These are phyloP conservation scores for Mesitornis unicolor DNA, from an alignment of 2,113 vertebrate genomes.

Conservation along the genomic window DNA sequence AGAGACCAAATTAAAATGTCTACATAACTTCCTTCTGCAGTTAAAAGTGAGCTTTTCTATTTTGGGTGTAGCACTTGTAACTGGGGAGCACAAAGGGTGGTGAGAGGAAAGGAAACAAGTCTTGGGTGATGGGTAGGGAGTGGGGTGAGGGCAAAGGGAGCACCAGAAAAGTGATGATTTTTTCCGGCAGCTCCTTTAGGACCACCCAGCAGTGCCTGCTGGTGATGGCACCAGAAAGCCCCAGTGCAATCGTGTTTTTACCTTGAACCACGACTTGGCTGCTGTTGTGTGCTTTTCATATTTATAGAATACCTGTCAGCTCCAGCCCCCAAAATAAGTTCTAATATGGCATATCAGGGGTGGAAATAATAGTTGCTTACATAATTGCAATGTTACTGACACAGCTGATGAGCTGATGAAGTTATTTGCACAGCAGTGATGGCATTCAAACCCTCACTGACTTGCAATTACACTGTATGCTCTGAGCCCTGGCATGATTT, in stretches of 20 bases:
- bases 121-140: too few species aligned
- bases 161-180: neutral
- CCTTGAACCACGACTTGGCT: fast-evolving
- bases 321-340: constrained; percentile 5
- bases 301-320: constrained; percentile 29
- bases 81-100: neutral
- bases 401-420: constrained; percentile 58
- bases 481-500: constrained; percentile 22
- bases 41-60: neutral
- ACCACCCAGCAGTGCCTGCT: neutral
- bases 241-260: neutral
- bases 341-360: constrained; percentile 15
- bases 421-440: constrained; percentile 56
- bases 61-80: fast-evolving
- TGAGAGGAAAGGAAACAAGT: neutral
- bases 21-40: neutral
- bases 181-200: neutral
- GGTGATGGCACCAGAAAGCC: neutral
- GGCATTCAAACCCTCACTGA: constrained; percentile 48
- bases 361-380: constrained; percentile 42
- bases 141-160: neutral
- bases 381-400: constrained; percentile 45
- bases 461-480: constrained; percentile 51
- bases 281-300: neutral
- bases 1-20: neutral